Evolutionary conservation across 2,113 vertebrate species (phyloP).

Genomic region (Aphyosemion australe): DNA sequence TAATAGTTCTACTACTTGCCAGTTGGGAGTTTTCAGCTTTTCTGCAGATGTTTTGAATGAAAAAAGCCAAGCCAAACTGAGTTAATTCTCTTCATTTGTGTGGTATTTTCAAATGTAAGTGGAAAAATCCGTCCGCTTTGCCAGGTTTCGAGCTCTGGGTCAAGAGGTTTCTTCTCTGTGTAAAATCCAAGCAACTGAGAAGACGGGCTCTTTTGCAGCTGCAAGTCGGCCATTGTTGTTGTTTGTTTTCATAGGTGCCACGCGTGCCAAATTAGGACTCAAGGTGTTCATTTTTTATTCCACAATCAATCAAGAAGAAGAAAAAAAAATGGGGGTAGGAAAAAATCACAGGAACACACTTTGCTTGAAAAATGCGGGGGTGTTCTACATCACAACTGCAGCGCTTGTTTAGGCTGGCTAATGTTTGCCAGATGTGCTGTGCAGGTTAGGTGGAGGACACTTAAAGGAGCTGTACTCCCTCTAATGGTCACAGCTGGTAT

Average conservation of each 20-base stretch:
- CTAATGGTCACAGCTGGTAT: constrained; percentile 40
- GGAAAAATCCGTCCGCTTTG: constrained; percentile 57
- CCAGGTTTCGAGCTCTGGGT: constrained; percentile 46
- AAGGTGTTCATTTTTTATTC: constrained; percentile 64
- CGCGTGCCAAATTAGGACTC: constrained; percentile 56
- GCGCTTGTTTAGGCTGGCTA: constrained; percentile 65
- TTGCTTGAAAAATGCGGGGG: constrained; percentile 66
- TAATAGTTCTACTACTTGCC: background rate
- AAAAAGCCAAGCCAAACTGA: constrained; percentile 24
- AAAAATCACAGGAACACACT: constrained; percentile 30
- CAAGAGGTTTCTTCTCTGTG: constrained; percentile 55
- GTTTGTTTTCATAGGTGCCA: constrained; percentile 55
- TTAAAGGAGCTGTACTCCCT: constrained; percentile 57
- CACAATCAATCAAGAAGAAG: constrained; percentile 55
- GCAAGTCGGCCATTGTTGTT: constrained; percentile 38
- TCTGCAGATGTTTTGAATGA: constrained; percentile 63
- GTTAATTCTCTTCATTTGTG: constrained; percentile 55
- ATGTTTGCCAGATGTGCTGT: constrained; percentile 76
- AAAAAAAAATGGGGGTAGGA: background rate
- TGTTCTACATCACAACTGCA: constrained; percentile 71
- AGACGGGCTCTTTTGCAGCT: constrained; percentile 37
- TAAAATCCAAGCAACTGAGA: constrained; percentile 42
- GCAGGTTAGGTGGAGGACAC: constrained; percentile 50
- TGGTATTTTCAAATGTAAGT: constrained; percentile 56
- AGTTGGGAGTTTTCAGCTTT: constrained; percentile 34